phyloP scores from a whole-genome alignment of 23 tunicate species.

The Styela clava region DNA sequence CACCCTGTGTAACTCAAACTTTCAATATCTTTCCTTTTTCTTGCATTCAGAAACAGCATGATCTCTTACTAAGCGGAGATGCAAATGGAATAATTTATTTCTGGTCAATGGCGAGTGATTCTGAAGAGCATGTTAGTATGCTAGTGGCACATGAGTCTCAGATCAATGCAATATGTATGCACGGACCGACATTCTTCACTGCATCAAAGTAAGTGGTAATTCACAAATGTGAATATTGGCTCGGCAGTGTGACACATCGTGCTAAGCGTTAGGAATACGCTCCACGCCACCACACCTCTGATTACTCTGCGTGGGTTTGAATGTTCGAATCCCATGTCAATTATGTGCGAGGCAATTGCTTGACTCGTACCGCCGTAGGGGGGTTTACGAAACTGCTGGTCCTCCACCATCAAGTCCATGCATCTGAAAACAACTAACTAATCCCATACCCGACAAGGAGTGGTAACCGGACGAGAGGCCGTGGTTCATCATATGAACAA shows the following conservation, averaged over 20 bases:
- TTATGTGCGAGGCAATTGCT: too few relatives aligned
- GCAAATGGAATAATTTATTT: constrained; percentile 34
- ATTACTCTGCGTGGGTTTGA: too few relatives aligned
- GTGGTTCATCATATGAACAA: too few relatives aligned
- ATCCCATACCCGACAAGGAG: too few relatives aligned
- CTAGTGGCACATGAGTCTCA: constrained; percentile 55
- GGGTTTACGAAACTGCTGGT: neutral
- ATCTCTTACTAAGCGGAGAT: constrained; percentile 60
- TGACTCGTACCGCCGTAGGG: too few relatives aligned
- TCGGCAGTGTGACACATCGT: too few relatives aligned
- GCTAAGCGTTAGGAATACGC: too few relatives aligned
- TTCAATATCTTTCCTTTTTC: neutral
- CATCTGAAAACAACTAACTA: too few relatives aligned
- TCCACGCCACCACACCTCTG: too few relatives aligned
- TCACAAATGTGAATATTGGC: neutral
- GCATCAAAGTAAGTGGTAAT: constrained; percentile 74
- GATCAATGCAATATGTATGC: constrained; percentile 51
- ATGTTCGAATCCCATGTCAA: too few relatives aligned
- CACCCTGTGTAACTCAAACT: neutral
- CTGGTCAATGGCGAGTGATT: constrained; percentile 56
- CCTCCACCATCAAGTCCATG: too few relatives aligned
- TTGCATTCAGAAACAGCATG: constrained; percentile 44
- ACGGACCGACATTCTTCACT: constrained; percentile 50
- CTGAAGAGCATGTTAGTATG: constrained; percentile 20
- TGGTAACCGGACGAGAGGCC: too few relatives aligned